Evolutionary conservation across 2,888 invertebrate species (phyloP), one percentile per base, ranked within the genome.

Genomic region (Lycaena phlaeas): DNA sequence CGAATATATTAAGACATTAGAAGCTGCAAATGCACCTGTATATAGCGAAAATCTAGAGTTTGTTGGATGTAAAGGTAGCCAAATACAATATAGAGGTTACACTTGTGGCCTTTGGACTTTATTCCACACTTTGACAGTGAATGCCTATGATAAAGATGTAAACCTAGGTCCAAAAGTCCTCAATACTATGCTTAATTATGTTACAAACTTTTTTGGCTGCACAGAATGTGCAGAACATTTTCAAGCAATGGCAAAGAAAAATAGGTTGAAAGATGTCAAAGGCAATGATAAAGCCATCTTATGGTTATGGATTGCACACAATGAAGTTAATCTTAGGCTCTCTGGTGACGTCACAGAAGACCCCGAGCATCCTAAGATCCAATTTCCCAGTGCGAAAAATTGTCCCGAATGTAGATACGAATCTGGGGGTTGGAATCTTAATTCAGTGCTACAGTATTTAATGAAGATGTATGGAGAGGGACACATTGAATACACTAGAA

Each of bases 241-340:
- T 66, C 86, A 92, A 64, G 86, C 88, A 45, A 96, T 97, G 95
- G 92, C 96, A 18, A 71, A 77, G 1, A 86, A 87, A 43, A 88
- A 90, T 44, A 88, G 91, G 60, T 86, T 93, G 46, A 87, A 88
- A 60, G 88, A 90, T 53, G 91, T 94, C 0, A 79, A 85, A 10
- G 88, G 87, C 38, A 88, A 89, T 52, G 89, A 93, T 42, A 92
- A 94, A 45, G 90, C 91, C 10, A 88, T 97, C 1, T 71, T 97
- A 27, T 98, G 97, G 97, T 76, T 98, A 14, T 98, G 98, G 98
- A 87, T 87, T 56, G 93, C 95, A 0, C 98, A 98, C 66, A 98
- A 98, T 68, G 90, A 91, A 71, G 98, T 96, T 0, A 99, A 99
- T 69, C 81, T 90, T 49, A 88, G 98, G 51, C 81, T 99, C 15